Evolutionary conservation across 2,113 vertebrate species (phyloP).

Genomic region (Elephantulus edwardii): DNA sequence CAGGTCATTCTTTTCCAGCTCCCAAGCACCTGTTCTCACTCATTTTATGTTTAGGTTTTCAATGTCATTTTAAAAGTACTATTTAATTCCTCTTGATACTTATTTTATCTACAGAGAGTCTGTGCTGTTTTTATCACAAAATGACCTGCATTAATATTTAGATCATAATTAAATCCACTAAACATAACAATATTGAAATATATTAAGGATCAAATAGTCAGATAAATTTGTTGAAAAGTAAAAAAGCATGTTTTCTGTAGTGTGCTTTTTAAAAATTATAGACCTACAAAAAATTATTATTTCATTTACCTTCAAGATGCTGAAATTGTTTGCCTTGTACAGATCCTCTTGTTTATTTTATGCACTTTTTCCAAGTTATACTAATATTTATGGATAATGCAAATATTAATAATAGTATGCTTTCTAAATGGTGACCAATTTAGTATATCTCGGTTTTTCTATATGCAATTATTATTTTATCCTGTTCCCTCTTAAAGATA

Average conservation of each 20-base stretch:
- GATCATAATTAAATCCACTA: conserved; percentile 25
- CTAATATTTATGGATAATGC: not conserved
- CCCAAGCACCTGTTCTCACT: not conserved
- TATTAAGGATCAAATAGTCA: conserved; percentile 27
- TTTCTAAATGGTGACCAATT: conserved; percentile 22
- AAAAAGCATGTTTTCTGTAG: conserved; percentile 29
- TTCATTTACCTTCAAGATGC: conserved; percentile 1
- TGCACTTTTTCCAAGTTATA: conserved; percentile 1
- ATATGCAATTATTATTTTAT: not conserved
- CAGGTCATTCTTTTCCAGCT: conserved; percentile 84
- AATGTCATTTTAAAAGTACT: conserved; percentile 19
- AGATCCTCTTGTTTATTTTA: conserved; percentile 19
- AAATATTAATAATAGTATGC: not conserved
- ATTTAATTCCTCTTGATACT: conserved; percentile 26
- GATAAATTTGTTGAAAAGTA: conserved; percentile 21
- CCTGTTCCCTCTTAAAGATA: not conserved
- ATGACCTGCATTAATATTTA: conserved; percentile 39
- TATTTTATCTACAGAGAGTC: conserved; percentile 50
- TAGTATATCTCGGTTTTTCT: conserved; percentile 19
- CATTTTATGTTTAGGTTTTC: not conserved
- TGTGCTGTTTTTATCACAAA: conserved; percentile 33
- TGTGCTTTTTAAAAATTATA: conserved; percentile 39
- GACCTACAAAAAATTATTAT: not conserved
- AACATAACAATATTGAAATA: conserved; percentile 27
- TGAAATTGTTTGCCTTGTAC: conserved; percentile 39